Conservation (phyloP, 37 sponge, comb jelly and placozoan species). For the Hexactinellida sp. region DNA sequence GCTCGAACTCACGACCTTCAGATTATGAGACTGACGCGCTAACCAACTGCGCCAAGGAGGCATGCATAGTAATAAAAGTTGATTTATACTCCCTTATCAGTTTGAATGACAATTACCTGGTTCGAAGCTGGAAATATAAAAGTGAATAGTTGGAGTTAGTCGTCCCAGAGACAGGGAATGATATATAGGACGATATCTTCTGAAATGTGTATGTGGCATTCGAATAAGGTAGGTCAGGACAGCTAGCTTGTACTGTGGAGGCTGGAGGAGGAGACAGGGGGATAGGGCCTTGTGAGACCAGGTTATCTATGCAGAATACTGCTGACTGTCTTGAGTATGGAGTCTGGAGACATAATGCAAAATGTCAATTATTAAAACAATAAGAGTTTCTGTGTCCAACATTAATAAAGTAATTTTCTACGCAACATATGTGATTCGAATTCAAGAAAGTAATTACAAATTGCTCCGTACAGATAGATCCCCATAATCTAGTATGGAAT, state of each 20-base stretch:
- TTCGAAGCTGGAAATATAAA: background rate
- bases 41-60: constrained; percentile 91
- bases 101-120: background rate
- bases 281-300: background rate
- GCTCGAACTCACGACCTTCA: constrained; percentile 99
- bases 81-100: background rate
- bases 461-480: too few species aligned
- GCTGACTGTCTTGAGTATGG: background rate
- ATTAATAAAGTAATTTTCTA: too few species aligned
- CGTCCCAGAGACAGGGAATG: background rate
- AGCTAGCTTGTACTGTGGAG: background rate
- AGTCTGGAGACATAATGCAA: too few species aligned
- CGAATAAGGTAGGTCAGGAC: background rate
- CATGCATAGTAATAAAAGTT: constrained; percentile 16
- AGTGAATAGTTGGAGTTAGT: background rate
- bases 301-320: background rate
- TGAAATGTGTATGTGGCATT: background rate
- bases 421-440: too few species aligned
- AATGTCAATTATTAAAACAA: too few species aligned
- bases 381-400: too few species aligned
- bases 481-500: too few species aligned
- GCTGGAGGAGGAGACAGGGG: background rate
- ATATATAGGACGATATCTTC: background rate
- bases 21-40: constrained; percentile 98
- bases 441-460: too few species aligned